Base-by-base conservation (phyloP, 1,140 invertebrate genomes). In the Ceratina australensis region DNA sequence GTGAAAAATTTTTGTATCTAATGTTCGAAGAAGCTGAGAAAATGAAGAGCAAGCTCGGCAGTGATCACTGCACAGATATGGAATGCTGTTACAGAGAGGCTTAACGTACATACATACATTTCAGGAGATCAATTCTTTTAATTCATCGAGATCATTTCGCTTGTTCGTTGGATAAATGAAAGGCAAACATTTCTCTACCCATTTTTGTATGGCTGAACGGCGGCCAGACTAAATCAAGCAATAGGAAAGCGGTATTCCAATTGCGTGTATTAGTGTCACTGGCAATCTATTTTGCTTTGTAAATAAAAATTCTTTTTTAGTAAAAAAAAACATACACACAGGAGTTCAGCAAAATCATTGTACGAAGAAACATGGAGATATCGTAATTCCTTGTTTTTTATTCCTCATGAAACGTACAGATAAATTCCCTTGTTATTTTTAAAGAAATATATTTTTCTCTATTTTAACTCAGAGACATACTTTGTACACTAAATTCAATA, bases 261-360 rank as follows among this genome's bases (percentile, higher is more conserved):
- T 83, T 78, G 74, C 65, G 18, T 72, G 71, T 66, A 61, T 52
- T 59, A 72, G 65, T 72, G 42, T 75, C 47, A 71, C 67, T 69
- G 67, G 65, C 67, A 56, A 63, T 61, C 77, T 67, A 66, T 63
- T 77, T 80, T 77, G 65, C 73, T 77, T 80, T 80, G 79, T 80
- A 80, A 80, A 80, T 80, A 80, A 80, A 80, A 71, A 52, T 67
- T 79, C 57, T 73, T 79, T 79, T 79, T 74, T 79, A 79, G 56
- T 61, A 78, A 77, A 77, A 72, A 24, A 64, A 5, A 5, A 42
- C 33, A 64, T 67, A 5, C 33, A 42, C 33, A 64, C 67, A 67
- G n/a, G 50, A 49, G 65, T 22, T n/a, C 54, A 50, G 42, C 26
- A 42, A 42, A 42, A 10, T 65, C 20, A 61, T 73, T 78, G 22